phyloP scores from a whole-genome alignment of 1,140 invertebrate species.

The Hesperophylax magnus region DNA sequence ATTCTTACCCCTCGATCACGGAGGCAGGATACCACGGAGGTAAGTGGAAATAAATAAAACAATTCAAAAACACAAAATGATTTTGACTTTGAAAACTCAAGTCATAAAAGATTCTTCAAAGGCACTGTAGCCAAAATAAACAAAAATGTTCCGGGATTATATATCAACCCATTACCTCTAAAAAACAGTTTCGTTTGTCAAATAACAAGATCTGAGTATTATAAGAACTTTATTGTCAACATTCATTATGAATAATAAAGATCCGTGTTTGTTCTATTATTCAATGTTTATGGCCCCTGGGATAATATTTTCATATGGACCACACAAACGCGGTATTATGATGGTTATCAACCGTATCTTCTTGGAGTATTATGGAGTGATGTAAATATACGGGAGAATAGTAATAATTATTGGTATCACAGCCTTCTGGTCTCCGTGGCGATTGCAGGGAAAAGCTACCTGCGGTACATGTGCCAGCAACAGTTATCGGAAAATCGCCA shows the following conservation, averaged over 20 bases:
- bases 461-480: too few relatives aligned
- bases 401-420: conserved; percentile 4
- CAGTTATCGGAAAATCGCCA: too few relatives aligned
- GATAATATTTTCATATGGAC: not conserved
- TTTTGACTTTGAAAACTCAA: too few relatives aligned
- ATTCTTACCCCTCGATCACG: too few relatives aligned
- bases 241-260: not conserved
- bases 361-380: not conserved
- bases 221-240: not conserved
- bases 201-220: not conserved
- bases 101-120: too few relatives aligned
- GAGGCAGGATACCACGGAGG: too few relatives aligned
- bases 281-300: conserved; percentile 1
- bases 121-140: too few relatives aligned
- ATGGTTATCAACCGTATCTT: conserved; percentile 23
- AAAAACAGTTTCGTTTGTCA: not conserved
- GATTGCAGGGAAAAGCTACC: too few relatives aligned
- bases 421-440: not conserved
- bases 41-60: too few relatives aligned
- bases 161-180: not conserved
- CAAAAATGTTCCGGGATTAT: too few relatives aligned
- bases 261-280: not conserved
- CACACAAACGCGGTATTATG: not conserved
- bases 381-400: not conserved
- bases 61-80: too few relatives aligned